phyloP scores from a whole-genome alignment of 2,888 invertebrate genomes.

The Heteromyza rotundicornis region DNA sequence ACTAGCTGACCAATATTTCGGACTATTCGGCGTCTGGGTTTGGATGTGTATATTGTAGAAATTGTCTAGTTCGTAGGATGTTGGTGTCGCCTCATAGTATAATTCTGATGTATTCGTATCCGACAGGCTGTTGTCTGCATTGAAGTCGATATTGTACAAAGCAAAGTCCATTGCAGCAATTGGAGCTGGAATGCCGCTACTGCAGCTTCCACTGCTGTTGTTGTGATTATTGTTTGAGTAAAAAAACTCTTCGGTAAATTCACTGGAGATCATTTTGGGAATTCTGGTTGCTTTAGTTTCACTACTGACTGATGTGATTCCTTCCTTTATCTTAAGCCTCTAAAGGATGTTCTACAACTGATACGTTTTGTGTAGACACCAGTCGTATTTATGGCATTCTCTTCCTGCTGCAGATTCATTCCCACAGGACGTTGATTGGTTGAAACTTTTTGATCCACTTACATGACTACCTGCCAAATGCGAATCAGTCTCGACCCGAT shows the following conservation, averaged over 20 bases:
- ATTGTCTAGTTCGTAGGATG: background rate
- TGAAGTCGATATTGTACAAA: conserved; percentile 29
- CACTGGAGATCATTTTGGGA: conserved; percentile 38
- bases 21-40: background rate
- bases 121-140: conserved; percentile 32
- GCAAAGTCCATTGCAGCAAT: conserved; percentile 9
- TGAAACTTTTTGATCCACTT: background rate
- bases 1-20: conserved; percentile 20
- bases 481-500: conserved; percentile 38
- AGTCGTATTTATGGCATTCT: conserved; percentile 33
- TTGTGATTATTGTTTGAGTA: conserved; percentile 18
- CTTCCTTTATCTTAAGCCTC: conserved; percentile 23
- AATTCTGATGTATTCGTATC: conserved; percentile 33
- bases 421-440: conserved; percentile 1
- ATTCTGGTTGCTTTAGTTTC: background rate
- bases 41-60: background rate
- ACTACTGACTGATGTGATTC: background rate
- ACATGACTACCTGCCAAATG: background rate
- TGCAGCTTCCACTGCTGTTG: background rate
- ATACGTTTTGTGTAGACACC: background rate
- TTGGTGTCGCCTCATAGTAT: background rate
- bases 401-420: background rate
- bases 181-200: background rate
- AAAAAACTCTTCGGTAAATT: conserved; percentile 39
- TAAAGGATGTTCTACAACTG: conserved; percentile 39